A percentile compares a stretch with the other conserved stretches of the same genome.
Evolutionary conservation across 2,888 invertebrate genomes (phyloP).

Genomic region (Ctenicera cuprea): DNA sequence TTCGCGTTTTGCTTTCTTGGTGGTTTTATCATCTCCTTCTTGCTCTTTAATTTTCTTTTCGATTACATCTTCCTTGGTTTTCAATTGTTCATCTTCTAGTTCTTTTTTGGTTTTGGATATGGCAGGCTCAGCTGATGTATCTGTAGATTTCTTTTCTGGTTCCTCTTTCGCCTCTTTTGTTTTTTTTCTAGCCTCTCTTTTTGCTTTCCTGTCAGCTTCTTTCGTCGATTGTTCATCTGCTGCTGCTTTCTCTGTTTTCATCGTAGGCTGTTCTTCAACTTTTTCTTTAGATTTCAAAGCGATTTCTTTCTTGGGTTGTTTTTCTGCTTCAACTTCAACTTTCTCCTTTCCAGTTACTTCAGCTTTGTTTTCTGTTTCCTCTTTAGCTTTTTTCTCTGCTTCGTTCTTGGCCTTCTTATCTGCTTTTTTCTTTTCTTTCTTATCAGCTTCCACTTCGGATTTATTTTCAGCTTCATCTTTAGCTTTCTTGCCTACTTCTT

Average conservation of each 20-base stretch:
- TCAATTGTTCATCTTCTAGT: conserved; percentile 30
- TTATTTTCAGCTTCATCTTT: conserved; percentile 60
- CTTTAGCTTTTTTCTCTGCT: conserved; percentile 60
- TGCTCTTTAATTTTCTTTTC: conserved; percentile 59
- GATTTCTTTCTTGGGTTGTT: conserved; percentile 58
- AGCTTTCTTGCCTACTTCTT: conserved; percentile 65
- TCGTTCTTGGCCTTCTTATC: conserved; percentile 63
- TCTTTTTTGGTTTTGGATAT: background rate
- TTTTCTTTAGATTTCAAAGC: conserved; percentile 52
- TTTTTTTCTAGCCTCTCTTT: conserved; percentile 46
- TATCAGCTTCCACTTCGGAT: conserved; percentile 60
- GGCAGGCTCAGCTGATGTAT: background rate
- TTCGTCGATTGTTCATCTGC: conserved; percentile 59
- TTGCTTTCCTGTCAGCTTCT: conserved; percentile 57
- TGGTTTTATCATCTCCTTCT: conserved; percentile 62
- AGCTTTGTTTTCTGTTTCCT: conserved; percentile 57
- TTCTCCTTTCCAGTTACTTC: conserved; percentile 61
- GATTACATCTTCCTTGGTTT: conserved; percentile 31
- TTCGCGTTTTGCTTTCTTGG: conserved; percentile 68
- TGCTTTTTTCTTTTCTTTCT: conserved; percentile 68
- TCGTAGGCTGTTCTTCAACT: too few species aligned
- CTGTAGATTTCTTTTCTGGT: conserved; percentile 42
- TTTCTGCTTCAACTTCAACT: conserved; percentile 49
- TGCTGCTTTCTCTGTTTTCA: conserved; percentile 42
- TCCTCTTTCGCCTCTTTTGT: conserved; percentile 26